Evolutionary conservation across 2,797 vertebrate genomes (phyloP), one percentile per base, ranked within the genome.

Genomic region (Mus caroli): DNA sequence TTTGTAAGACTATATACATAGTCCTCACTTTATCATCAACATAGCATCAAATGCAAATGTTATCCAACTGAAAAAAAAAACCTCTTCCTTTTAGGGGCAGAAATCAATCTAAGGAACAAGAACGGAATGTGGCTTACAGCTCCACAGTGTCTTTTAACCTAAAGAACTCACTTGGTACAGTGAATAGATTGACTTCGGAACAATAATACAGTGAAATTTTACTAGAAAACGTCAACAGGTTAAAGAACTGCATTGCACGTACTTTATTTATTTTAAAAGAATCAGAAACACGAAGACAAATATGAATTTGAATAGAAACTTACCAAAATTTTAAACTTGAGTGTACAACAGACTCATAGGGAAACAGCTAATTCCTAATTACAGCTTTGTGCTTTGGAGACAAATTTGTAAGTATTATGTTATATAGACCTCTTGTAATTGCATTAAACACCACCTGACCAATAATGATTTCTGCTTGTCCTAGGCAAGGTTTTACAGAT

Each of bases 211-310:
- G 62, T 56, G 77, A 86, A 94, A 31, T 37, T 92, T 93, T 77
- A 88, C 76, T 86, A 88, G 6, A 97, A 85, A 90, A 89, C 67
- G 58, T 85, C 93, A 78, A 40, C 73, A 62, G 7, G 34, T 89
- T 97, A 92, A 94, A 95, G 78, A 96, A 88, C 13, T 95, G 40
- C n/a, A 79, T 76, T 91, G 89, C 14, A 92, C 91, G 94, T 71
- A 96, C 60, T 89, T 95, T 93, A 91, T 75, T 84, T n/a, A 56
- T 95, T 56, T 77, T 77, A 92, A 97, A 97, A 97, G 15, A 84
- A 92, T 86, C 77, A 85, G 86, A 97, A 97, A 87, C 73, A 92
- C 31, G 73, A 96, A 93, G 40, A 88, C 64, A 54, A 83, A 94
- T 90, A 17, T 83, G 58, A 50, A 62, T 62, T 71, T 54, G 13